A percentile compares a stretch with the other conserved stretches of the same genome.
Conservation (phyloP, 2,888 invertebrate species). For the Embidobia sp. region DNA sequence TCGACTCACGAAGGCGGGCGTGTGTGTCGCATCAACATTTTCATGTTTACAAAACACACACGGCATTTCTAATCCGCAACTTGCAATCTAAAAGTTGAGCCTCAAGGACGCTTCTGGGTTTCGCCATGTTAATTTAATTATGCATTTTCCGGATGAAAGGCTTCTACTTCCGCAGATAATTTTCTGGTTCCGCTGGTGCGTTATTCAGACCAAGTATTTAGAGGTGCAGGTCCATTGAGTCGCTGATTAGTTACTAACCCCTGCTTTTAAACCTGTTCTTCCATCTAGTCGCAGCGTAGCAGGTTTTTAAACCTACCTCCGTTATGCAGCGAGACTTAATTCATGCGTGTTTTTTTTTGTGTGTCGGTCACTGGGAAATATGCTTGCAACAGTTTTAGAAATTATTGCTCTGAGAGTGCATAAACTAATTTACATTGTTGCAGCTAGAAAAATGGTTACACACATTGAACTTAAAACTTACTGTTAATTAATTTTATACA, state of each 20-base stretch:
- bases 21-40: constrained; percentile 50
- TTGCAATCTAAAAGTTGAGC: constrained; percentile 33
- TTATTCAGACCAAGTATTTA: constrained; percentile 8
- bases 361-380: too few species aligned
- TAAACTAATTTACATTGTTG: too few species aligned
- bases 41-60: constrained; percentile 45
- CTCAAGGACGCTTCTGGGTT: constrained; percentile 12
- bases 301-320: constrained; percentile 1
- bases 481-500: too few species aligned
- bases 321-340: constrained; percentile 12
- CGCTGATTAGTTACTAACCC: constrained; percentile 20
- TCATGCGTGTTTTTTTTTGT: too few species aligned
- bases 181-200: constrained; percentile 25
- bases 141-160: constrained; percentile 26
- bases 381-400: too few species aligned
- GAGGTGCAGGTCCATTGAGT: constrained; percentile 16
- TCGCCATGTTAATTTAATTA: constrained; percentile 44
- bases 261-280: constrained; percentile 32
- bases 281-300: not conserved
- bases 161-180: constrained; percentile 22
- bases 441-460: too few species aligned
- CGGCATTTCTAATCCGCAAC: constrained; percentile 14
- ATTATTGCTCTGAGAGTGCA: too few species aligned
- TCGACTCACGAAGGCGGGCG: constrained; percentile 13
- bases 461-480: too few species aligned